Evolutionary conservation across 2,797 vertebrate species (phyloP), one percentile per base, ranked within the genome.

Genomic region (Triplophysa bombifrons): DNA sequence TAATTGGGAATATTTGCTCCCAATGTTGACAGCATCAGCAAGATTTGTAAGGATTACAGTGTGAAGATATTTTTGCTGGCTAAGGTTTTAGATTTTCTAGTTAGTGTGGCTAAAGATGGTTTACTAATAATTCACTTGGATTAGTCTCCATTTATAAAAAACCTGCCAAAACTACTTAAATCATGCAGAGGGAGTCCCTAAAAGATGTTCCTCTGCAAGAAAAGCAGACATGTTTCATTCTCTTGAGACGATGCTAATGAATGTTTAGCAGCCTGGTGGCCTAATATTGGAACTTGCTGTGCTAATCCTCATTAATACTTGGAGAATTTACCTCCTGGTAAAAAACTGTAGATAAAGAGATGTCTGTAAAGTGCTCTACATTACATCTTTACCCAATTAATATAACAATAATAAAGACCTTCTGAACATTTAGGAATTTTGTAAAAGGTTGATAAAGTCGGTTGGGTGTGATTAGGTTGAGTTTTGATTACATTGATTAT

Each of bases 221-320:
- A 63, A 74, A 55, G 63, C 65, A 71, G 46, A 50, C 12, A 60
- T 46, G 66, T 72, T 64, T 58, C 56, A 74, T 68, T 70, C 72
- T 82, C 76, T 71, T 34, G 51, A 74, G 58, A 78, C 11, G 25
- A 71, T 79, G 60, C 38, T 74, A 75, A 79, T 79, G 64, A 83
- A 65, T 38, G 64, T 30, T 41, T 51, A 55, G 51, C 61, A 64
- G 65, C 50, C 70, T 71, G 17, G 58, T 74, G 22, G 51, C 69
- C 22, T 22, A 58, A 70, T 66, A 44, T 58, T 61, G 51, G 51
- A 65, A 44, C 30, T 66, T 19, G 64, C 30, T 63, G 44, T 53
- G 63, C 71, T 38, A 27, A 13, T 60, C 61, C 58, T 80, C 53
- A 64, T 41, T 79, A 34, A 74, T 79, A 73, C 30, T 7, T 30